Percentiles rank a stretch among this genome's conserved stretches.
Evolutionary conservation across 2,797 vertebrate genomes (phyloP).

Genomic region (Moxostoma hubbsi): DNA sequence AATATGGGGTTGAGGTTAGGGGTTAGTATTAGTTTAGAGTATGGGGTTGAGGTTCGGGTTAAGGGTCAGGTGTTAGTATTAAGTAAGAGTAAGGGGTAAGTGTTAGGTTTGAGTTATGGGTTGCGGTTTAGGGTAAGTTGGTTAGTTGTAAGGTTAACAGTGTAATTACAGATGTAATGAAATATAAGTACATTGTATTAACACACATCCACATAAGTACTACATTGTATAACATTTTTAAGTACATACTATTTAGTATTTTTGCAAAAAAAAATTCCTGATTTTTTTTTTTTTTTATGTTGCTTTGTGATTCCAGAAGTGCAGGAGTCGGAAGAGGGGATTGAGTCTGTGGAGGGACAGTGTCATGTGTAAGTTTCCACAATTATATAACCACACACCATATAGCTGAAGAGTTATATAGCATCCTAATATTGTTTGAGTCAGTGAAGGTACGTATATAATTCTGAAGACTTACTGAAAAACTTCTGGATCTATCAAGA

Average conservation of each 20-base stretch:
- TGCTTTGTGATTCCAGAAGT: conserved; percentile 66
- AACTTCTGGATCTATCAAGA: neutral
- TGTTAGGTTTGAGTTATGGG: too few relatives aligned
- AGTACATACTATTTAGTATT: neutral
- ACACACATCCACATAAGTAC: too few relatives aligned
- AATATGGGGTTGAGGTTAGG: too few relatives aligned
- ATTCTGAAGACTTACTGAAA: conserved; percentile 1
- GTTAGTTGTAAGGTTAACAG: too few relatives aligned
- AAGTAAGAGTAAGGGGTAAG: too few relatives aligned
- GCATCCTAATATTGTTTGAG: neutral
- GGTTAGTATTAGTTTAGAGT: too few relatives aligned
- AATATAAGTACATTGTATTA: too few relatives aligned
- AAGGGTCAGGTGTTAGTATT: too few relatives aligned
- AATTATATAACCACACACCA: neutral
- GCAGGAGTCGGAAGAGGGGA: conserved; percentile 73
- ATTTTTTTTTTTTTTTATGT: neutral
- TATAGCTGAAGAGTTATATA: neutral
- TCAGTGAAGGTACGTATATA: neutral
- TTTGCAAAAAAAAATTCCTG: neutral
- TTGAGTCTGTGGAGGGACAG: conserved; percentile 75
- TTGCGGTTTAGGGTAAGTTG: too few relatives aligned
- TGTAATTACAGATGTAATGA: too few relatives aligned
- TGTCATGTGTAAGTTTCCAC: conserved; percentile 76
- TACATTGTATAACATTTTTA: neutral
- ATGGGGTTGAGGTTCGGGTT: too few relatives aligned